phyloP scores from a whole-genome alignment of 2,888 invertebrate species.

The Cerastoderma edule region DNA sequence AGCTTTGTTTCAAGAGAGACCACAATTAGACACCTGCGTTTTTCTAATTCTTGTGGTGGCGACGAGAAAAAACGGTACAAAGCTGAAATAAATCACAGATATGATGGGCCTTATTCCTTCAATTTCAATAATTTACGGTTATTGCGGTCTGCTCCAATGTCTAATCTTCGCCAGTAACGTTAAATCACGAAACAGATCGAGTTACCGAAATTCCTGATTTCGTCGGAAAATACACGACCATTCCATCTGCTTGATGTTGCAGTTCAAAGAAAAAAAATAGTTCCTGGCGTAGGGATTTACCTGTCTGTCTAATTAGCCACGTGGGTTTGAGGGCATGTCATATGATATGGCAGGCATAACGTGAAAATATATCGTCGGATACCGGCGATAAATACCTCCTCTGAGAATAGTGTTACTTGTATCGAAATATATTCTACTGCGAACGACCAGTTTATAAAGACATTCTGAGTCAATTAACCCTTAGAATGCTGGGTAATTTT shows the following conservation, averaged over 20 bases:
- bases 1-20: slow-evolving; percentile 11
- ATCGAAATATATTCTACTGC: too few species aligned
- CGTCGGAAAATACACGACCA: slow-evolving; percentile 18
- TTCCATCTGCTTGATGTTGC: slow-evolving; percentile 24
- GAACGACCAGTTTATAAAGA: too few species aligned
- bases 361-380: too few species aligned
- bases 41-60: neutral
- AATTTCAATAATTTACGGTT: slow-evolving; percentile 22
- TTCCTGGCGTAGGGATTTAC: slow-evolving; percentile 25
- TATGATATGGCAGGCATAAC: too few species aligned
- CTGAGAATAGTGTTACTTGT: too few species aligned
- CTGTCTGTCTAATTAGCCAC: slow-evolving; percentile 12
- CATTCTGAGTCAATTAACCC: too few species aligned
- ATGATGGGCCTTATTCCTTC: slow-evolving; percentile 18
- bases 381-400: too few species aligned
- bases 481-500: too few species aligned
- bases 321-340: slow-evolving; percentile 18
- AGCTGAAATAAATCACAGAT: slow-evolving; percentile 11
- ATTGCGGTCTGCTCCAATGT: slow-evolving; percentile 23
- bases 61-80: slow-evolving; percentile 21
- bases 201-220: slow-evolving; percentile 2
- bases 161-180: slow-evolving; percentile 18
- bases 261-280: slow-evolving; percentile 25
- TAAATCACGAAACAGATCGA: slow-evolving; percentile 18
- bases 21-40: slow-evolving; percentile 24